Base-by-base conservation (phyloP, 2,888 invertebrate genomes). In the Callyntrura sp. region DNA sequence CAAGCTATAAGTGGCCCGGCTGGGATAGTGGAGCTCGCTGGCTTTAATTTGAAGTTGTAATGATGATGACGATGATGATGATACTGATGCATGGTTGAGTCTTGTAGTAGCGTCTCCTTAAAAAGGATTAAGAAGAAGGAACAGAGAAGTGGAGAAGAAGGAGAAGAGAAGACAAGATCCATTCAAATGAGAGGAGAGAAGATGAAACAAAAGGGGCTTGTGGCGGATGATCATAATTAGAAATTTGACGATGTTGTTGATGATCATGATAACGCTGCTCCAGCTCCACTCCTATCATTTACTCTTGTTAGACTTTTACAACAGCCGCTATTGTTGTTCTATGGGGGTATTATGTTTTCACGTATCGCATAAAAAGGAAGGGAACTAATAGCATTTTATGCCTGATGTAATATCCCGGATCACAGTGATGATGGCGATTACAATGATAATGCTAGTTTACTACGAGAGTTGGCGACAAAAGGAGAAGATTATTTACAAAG, bases 201-300 rank as follows among this genome's bases (percentile, higher is more conserved):
- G 51, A 84, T 48, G 70, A 84, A 84, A 84, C 68, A 84, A 70
- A 70, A 70, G 51, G 68, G 62, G 51, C 62, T 60, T 62, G 43
- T 82, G 83, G 70, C 51, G 70, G 83, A 84, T 84, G 83, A 84
- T 84, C 83, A 70, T 70, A 84, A 84, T 84, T 84, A 84, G 83
- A 84, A 85, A 85, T 73, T 76, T 85, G 85, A 73, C 43, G 60
- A 45, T 76, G 85, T 4, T n/a, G 28, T n/a, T n/a, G n/a, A n/a
- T n/a, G n/a, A 51, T 78, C 23, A 25, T 78, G 78, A 25, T 78
- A 28, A 20, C 23, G 6, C 45, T 70, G 43, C 17, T 28, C n/a
- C n/a, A n/a, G 14, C 73, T n/a, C 8, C 12, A 45, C 25, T 11
- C 9, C 20, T 43, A 1, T 3, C n/a, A 8, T n/a, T n/a, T n/a